Conservation (phyloP, 2,888 invertebrate species). For the Arrhopalites spinosus region DNA sequence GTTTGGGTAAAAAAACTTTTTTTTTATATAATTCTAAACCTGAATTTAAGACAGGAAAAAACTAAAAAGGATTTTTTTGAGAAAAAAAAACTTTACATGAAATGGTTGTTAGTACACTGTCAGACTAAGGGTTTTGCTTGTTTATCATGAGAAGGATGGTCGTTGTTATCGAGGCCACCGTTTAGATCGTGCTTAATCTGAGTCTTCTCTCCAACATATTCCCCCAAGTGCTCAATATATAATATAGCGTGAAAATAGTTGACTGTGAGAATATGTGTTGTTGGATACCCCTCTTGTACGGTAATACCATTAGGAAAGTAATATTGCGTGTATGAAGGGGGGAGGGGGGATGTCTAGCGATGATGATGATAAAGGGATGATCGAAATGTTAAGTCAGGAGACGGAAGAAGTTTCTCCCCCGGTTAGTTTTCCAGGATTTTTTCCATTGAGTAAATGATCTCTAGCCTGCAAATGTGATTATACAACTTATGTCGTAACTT, state of each 20-base stretch:
- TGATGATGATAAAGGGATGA: slow-evolving; percentile 26
- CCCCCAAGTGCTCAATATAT: slow-evolving; percentile 3
- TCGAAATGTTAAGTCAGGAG: neutral
- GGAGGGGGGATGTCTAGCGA: slow-evolving; percentile 13
- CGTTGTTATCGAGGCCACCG: slow-evolving; percentile 12
- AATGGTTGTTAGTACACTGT: no score
- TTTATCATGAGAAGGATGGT: slow-evolving; percentile 13
- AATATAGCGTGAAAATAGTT: neutral
- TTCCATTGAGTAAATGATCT: slow-evolving; percentile 17
- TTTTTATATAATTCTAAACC: no score
- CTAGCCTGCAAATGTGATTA: slow-evolving; percentile 11
- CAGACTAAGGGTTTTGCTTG: slow-evolving; percentile 7
- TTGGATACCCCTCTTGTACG: neutral
- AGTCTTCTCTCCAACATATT: neutral
- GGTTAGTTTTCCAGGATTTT: slow-evolving; percentile 9
- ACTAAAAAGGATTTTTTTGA: neutral
- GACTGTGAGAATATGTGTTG: neutral
- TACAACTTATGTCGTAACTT: neutral
- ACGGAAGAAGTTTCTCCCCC: neutral
- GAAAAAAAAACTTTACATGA: no score
- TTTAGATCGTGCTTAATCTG: slow-evolving; percentile 3
- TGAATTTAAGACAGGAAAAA: no score
- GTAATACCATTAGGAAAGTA: slow-evolving; percentile 25
- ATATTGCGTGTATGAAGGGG: slow-evolving; percentile 20
- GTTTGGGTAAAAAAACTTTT: neutral